Percentiles rank a stretch among this genome's conserved stretches.
Conservation (phyloP, 2,888 invertebrate genomes). For the Scaptomyza cyrtandrae region DNA sequence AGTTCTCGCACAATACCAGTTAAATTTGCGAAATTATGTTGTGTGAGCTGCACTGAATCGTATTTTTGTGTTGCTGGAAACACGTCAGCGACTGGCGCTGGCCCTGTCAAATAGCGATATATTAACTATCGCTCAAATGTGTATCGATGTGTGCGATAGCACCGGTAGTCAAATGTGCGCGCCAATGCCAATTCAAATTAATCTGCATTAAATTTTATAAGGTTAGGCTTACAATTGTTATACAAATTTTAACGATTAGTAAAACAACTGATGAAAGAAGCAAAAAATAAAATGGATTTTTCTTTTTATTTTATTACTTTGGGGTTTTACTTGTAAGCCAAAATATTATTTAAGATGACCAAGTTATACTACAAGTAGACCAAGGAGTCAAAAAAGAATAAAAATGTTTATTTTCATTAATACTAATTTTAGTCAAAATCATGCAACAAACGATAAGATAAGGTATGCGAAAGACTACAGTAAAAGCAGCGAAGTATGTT, state of each 20-base stretch:
- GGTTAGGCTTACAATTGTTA: too few relatives aligned
- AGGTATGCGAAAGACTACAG: background rate
- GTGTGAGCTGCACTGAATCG: conserved; percentile 40
- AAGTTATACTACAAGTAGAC: background rate
- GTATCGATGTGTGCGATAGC: conserved; percentile 30
- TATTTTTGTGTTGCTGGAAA: conserved; percentile 60
- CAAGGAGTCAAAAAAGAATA: background rate
- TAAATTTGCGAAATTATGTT: conserved; percentile 38
- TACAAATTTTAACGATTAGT: background rate
- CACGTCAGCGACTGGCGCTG: conserved; percentile 61
- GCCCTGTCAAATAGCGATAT: conserved; percentile 24
- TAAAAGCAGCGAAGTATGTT: background rate
- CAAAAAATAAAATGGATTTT: background rate
- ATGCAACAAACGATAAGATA: background rate
- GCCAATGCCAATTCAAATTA: background rate
- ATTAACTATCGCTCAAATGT: background rate
- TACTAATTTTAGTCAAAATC: background rate
- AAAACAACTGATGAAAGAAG: background rate
- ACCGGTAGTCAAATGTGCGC: conserved; percentile 10
- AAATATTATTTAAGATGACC: background rate
- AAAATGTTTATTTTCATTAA: background rate
- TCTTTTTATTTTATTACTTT: background rate
- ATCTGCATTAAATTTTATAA: background rate
- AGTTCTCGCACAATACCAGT: conserved; percentile 13
- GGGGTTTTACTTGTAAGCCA: background rate